Conservation (phyloP, 30 jellyfish, hydroid and myxozoan genomes). For the Cassiopea xamachana region DNA sequence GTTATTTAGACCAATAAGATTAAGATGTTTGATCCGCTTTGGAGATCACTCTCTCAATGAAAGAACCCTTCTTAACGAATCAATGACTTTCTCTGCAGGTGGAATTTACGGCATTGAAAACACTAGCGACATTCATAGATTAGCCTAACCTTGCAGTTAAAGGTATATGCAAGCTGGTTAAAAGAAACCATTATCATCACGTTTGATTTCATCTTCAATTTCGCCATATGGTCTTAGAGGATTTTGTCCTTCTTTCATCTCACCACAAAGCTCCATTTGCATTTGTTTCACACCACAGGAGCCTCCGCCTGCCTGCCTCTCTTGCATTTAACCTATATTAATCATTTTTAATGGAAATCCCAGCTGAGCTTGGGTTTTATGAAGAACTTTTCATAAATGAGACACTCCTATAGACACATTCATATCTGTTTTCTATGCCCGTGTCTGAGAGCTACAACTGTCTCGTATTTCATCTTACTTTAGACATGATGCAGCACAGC, state of each 20-base stretch:
- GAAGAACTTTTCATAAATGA: no score
- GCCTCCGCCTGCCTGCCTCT: neutral
- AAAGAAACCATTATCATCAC: neutral
- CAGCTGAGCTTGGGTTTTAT: neutral
- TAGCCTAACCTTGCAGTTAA: neutral
- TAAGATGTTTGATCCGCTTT: neutral
- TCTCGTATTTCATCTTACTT: no score
- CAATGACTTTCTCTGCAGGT: conserved; percentile 13
- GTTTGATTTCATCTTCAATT: neutral
- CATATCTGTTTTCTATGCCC: no score
- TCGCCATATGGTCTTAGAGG: conserved; percentile 3
- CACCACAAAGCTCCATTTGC: neutral
- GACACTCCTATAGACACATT: no score
- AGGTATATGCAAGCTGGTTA: neutral
- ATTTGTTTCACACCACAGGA: neutral
- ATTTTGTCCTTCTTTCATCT: neutral
- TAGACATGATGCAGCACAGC: no score
- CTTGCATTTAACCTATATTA: neutral
- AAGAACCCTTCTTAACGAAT: neutral
- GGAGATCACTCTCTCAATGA: neutral
- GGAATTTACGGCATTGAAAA: conserved; percentile 5
- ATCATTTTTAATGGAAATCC: neutral
- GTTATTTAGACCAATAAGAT: neutral
- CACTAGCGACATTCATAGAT: conserved; percentile 1
- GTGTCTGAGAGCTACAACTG: no score